A percentile compares a stretch with the other conserved stretches of the same genome.
Conservation (phyloP, 2,113 vertebrate genomes). For the Ia io region DNA sequence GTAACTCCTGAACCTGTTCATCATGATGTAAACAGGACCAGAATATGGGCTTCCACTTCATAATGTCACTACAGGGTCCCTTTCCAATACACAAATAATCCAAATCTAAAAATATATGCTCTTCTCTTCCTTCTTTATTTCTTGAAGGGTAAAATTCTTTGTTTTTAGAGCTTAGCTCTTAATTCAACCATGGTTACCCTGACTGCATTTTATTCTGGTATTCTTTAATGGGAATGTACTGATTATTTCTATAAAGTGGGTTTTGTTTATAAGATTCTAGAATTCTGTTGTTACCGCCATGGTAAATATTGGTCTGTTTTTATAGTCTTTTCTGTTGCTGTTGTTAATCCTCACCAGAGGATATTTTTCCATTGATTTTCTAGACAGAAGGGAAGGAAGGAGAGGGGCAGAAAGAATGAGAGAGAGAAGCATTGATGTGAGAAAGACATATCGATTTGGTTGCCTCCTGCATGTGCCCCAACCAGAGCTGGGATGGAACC, state of each 20-base stretch:
- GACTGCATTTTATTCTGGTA: neutral
- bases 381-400: too few relatives aligned
- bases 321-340: neutral
- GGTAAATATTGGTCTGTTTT: neutral
- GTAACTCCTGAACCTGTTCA: conserved; percentile 15
- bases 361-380: too few relatives aligned
- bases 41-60: neutral
- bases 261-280: neutral
- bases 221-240: neutral
- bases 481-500: too few relatives aligned
- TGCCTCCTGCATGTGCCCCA: too few relatives aligned
- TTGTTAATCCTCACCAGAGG: too few relatives aligned
- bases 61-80: neutral
- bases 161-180: conserved; percentile 11
- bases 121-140: neutral
- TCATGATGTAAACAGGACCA: neutral
- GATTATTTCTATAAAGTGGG: neutral
- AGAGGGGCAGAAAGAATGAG: too few relatives aligned
- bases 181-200: neutral
- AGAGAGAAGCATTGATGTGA: too few relatives aligned
- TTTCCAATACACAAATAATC: conserved; percentile 29
- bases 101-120: neutral
- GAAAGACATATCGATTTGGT: too few relatives aligned
- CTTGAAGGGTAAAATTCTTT: conserved; percentile 13
- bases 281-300: conserved; percentile 30